Percentiles rank a stretch among this genome's conserved stretches.
phyloP scores from a whole-genome alignment of 2,888 invertebrate genomes.

The Nephrotoma flavescens region DNA sequence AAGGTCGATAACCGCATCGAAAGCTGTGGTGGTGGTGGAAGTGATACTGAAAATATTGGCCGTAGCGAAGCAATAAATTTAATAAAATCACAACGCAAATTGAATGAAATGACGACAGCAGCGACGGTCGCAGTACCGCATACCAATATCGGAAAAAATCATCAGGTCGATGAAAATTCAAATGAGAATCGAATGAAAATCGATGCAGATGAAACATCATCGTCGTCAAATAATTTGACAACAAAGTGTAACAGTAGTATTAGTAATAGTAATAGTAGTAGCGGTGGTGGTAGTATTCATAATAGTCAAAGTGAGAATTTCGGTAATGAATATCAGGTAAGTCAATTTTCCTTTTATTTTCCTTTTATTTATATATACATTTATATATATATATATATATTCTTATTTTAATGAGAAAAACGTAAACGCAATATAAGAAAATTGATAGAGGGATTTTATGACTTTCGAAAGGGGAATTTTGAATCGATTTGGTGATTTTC shows the following conservation, averaged over 20 bases:
- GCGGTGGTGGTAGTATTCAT: not conserved
- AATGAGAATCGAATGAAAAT: not conserved
- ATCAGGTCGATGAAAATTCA: not conserved
- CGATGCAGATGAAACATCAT: not conserved
- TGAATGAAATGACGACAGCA: not conserved
- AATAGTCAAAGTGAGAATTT: not conserved
- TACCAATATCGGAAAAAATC: not conserved
- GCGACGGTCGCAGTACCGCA: not conserved
- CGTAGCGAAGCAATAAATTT: not conserved
- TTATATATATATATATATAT: not conserved
- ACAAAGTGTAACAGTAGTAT: not conserved
- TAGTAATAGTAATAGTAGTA: not conserved
- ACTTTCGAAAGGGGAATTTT: not conserved
- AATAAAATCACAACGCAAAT: not conserved
- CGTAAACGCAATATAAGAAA: not conserved
- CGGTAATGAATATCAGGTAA: not conserved
- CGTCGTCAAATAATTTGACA: not conserved
- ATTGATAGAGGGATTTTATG: not conserved
- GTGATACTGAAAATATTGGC: not conserved
- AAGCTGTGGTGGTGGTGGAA: not conserved
- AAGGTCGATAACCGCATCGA: not conserved
- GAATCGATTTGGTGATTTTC: not conserved
- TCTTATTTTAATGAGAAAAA: not conserved
- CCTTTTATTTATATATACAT: not conserved
- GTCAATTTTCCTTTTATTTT: not conserved